These are phyloP conservation scores for Drosophila kikkawai DNA, from an alignment of 1,140 invertebrate species.

Conservation along the genomic window DNA sequence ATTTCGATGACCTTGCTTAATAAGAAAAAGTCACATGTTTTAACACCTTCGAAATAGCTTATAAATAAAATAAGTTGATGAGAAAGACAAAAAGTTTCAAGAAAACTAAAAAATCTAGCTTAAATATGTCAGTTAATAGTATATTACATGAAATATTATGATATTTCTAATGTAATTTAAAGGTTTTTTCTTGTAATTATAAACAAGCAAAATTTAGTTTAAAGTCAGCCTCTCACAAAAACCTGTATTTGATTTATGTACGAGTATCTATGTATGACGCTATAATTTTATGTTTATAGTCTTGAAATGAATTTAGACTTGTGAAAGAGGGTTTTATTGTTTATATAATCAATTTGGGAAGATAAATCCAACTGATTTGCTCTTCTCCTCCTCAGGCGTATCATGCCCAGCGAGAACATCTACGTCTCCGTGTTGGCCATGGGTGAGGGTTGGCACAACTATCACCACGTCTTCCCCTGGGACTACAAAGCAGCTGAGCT, in stretches of 20 bases:
- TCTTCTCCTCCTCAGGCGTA: constrained; percentile 85
- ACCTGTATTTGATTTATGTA: background rate
- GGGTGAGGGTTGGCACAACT: constrained; percentile 95
- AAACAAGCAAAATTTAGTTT: background rate
- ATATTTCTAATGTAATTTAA: background rate
- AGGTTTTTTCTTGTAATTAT: background rate
- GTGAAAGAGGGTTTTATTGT: background rate
- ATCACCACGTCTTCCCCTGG: constrained; percentile 96
- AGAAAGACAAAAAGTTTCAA: background rate
- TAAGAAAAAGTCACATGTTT: background rate
- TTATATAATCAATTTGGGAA: background rate
- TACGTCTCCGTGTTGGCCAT: constrained; percentile 87
- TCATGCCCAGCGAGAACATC: constrained; percentile 88
- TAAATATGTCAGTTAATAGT: background rate
- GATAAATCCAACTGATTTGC: background rate
- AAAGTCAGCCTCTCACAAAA: constrained; percentile 1
- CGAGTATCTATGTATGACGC: background rate
- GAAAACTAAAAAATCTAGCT: background rate
- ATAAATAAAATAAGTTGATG: background rate
- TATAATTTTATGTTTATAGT: background rate
- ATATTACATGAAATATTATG: background rate
- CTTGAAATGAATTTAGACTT: background rate
- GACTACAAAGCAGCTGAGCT: constrained; percentile 89
- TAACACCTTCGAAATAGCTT: background rate
- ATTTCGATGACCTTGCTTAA: constrained; percentile 7